Evolutionary conservation across 2,113 vertebrate genomes (phyloP).

Genomic region (Seriola dumerili): DNA sequence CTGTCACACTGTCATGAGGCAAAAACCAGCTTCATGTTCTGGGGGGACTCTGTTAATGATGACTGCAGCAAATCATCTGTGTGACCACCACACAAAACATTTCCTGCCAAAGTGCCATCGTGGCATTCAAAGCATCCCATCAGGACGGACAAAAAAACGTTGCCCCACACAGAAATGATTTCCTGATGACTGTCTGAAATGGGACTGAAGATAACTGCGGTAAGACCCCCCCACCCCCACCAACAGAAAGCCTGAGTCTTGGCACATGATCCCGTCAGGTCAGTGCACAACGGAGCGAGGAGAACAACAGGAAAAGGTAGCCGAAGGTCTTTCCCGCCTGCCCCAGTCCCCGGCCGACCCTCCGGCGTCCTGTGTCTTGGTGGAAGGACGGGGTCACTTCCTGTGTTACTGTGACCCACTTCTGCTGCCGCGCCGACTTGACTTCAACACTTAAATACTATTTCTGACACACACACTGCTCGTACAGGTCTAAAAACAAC

Average conservation of each 20-base stretch:
- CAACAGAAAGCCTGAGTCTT: not conserved
- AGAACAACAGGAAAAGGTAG: conserved; percentile 77
- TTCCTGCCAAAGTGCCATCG: conserved; percentile 54
- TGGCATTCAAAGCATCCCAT: conserved; percentile 37
- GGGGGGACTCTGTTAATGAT: not conserved
- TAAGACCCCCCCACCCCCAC: not conserved
- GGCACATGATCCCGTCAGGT: conserved; percentile 20
- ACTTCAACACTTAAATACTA: not conserved
- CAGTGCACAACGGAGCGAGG: not conserved
- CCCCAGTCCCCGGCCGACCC: conserved; percentile 32
- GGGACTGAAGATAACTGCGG: conserved; percentile 9
- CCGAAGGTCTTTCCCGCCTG: conserved; percentile 40
- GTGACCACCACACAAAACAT: conserved; percentile 41
- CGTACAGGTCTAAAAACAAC: not conserved
- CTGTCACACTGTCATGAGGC: not conserved
- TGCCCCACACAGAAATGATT: conserved; percentile 23
- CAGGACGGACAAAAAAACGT: not conserved
- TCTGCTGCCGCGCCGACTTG: conserved; percentile 30
- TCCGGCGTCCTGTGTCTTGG: conserved; percentile 51
- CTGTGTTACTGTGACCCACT: conserved; percentile 68
- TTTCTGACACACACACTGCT: not conserved
- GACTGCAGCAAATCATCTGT: not conserved
- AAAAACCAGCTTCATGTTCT: not conserved
- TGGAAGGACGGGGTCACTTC: conserved; percentile 64
- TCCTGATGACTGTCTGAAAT: conserved; percentile 34